These are phyloP conservation scores for Rhinogobio ventralis DNA, from an alignment of 2,797 vertebrate genomes.

Conservation along the genomic window DNA sequence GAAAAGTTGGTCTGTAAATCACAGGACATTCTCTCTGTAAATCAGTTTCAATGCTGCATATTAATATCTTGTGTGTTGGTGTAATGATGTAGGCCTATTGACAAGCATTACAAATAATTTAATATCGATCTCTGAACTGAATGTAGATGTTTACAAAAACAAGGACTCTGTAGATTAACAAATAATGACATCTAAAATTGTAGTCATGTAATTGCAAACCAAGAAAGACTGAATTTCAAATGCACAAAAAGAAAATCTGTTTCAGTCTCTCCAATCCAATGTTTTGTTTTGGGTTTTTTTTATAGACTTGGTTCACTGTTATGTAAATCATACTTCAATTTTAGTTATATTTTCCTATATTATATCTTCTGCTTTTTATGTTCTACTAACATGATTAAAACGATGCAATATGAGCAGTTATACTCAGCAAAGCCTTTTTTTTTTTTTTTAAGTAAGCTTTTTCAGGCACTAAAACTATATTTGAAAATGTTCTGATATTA, in stretches of 20 bases:
- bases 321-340: slow-evolving; percentile 70
- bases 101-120: slow-evolving; percentile 16
- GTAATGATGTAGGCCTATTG: background rate
- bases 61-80: background rate
- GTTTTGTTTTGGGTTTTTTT: slow-evolving; percentile 38
- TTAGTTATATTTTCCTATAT: slow-evolving; percentile 71
- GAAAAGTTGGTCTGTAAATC: background rate
- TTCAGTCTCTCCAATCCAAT: slow-evolving; percentile 55
- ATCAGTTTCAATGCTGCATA: background rate
- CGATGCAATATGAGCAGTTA: slow-evolving; percentile 68
- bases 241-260: slow-evolving; percentile 17
- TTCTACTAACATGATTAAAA: slow-evolving; percentile 75
- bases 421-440: slow-evolving; percentile 60
- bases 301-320: slow-evolving; percentile 26
- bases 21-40: background rate
- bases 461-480: slow-evolving; percentile 77
- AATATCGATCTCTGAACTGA: slow-evolving; percentile 1
- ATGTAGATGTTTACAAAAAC: slow-evolving; percentile 22
- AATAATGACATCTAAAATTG: background rate
- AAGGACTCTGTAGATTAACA: background rate
- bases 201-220: background rate
- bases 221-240: background rate
- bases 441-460: slow-evolving; percentile 67
- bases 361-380: slow-evolving; percentile 77
- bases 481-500: slow-evolving; percentile 69